Evolutionary conservation across 2,888 invertebrate species (phyloP).

Genomic region (Busseola fusca): DNA sequence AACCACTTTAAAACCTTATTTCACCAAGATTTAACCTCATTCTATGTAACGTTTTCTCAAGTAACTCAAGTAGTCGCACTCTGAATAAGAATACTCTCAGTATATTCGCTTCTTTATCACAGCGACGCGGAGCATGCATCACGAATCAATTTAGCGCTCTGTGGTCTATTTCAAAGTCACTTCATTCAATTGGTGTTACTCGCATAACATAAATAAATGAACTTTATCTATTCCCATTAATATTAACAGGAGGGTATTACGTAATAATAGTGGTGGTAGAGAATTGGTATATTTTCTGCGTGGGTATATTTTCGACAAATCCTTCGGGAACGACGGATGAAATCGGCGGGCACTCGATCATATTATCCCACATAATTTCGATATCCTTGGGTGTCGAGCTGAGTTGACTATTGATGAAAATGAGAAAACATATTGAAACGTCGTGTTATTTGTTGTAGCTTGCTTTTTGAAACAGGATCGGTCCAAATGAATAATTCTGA

Average conservation of each 20-base stretch:
- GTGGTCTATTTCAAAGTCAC: slow-evolving; percentile 64
- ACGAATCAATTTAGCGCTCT: slow-evolving; percentile 70
- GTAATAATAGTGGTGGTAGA: slow-evolving; percentile 33
- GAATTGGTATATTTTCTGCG: slow-evolving; percentile 40
- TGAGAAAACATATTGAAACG: slow-evolving; percentile 33
- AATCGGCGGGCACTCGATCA: slow-evolving; percentile 54
- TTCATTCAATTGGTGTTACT: slow-evolving; percentile 55
- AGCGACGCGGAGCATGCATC: slow-evolving; percentile 57
- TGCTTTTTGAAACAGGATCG: not conserved
- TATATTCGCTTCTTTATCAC: slow-evolving; percentile 50
- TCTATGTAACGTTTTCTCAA: slow-evolving; percentile 10
- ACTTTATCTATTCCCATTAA: slow-evolving; percentile 42
- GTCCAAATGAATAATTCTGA: slow-evolving; percentile 18
- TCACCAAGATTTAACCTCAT: slow-evolving; percentile 13
- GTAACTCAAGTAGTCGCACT: too few relatives aligned
- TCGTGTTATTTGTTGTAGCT: slow-evolving; percentile 16
- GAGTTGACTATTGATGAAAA: slow-evolving; percentile 28
- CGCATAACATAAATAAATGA: slow-evolving; percentile 42
- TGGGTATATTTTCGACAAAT: slow-evolving; percentile 40
- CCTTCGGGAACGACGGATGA: slow-evolving; percentile 52
- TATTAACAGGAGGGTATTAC: slow-evolving; percentile 35
- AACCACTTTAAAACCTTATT: not conserved
- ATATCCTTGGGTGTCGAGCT: slow-evolving; percentile 34
- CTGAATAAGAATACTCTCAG: slow-evolving; percentile 29
- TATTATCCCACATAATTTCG: slow-evolving; percentile 53